Percentiles rank a stretch among this genome's conserved stretches.
These are phyloP conservation scores for Brachionus plicatilis DNA, from an alignment of 1,140 invertebrate genomes.

Conservation along the genomic window DNA sequence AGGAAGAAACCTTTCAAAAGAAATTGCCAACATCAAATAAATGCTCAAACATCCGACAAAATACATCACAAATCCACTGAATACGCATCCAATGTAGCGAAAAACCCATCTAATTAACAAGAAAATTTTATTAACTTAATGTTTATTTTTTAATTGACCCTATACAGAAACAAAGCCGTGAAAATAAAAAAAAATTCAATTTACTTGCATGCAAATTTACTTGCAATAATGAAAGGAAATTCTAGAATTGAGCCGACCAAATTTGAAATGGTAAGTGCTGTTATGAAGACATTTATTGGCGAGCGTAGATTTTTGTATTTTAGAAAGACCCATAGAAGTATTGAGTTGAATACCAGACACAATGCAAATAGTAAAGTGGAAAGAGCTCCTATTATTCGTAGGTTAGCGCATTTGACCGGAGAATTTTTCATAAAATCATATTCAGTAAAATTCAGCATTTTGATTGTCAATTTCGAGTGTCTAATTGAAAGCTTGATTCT, in stretches of 20 bases:
- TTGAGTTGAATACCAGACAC: slow-evolving; percentile 12
- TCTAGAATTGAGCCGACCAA: slow-evolving; percentile 28
- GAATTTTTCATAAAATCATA: not conserved
- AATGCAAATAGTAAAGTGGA: not conserved
- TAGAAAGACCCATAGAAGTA: slow-evolving; percentile 4
- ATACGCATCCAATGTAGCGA: not conserved
- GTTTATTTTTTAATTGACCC: not conserved
- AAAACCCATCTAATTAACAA: slow-evolving; percentile 16
- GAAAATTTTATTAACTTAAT: not conserved
- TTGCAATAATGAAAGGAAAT: slow-evolving; percentile 30
- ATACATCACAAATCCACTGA: slow-evolving; percentile 28
- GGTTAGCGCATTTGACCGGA: not conserved
- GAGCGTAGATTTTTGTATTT: not conserved
- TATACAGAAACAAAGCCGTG: not conserved
- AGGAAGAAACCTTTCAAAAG: slow-evolving; percentile 6
- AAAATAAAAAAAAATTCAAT: not conserved
- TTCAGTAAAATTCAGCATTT: not conserved
- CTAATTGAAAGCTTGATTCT: too few relatives aligned
- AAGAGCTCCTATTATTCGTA: not conserved
- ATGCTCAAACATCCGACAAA: slow-evolving; percentile 35
- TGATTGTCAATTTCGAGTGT: not conserved
- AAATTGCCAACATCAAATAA: slow-evolving; percentile 26
- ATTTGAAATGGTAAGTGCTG: not conserved
- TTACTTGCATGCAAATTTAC: slow-evolving; percentile 36
- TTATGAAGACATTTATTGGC: slow-evolving; percentile 7